Evolutionary conservation across 2,797 vertebrate species (phyloP), one percentile per base, ranked within the genome.

Genomic region (Epinephelus coioides): DNA sequence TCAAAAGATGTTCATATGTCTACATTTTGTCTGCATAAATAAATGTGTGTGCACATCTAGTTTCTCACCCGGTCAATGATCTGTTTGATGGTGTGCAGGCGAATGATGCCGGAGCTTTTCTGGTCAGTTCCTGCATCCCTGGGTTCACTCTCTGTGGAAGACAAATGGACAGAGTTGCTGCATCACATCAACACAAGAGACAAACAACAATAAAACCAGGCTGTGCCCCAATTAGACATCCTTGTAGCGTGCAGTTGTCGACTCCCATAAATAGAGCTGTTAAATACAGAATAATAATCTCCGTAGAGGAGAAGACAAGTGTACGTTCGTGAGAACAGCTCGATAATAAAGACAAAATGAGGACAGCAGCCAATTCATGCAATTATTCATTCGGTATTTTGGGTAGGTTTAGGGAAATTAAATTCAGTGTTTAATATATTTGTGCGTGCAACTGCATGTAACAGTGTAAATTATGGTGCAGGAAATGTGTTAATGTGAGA

Each of bases 11-110:
- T 57, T 47, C 59, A 5, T 21, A 60, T 69, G 6, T 55, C 14
- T 25, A 4, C 73, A 25, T 13, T 78, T 70, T 43, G 17, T 11
- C 12, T 55, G n/a, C 9, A 14, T 25, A 21, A 30, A n/a, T 15
- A 19, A 57, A 21, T 1, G 38, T 34, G 47, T 51, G 59, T 74
- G n/a, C 30, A 56, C 8, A 51, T 68, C 0, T 15, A 21, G 30
- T 57, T 64, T 74, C 43, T 97, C 92, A 99, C 98, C 91, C 96
- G 95, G 89, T 99, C 98, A 11, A 99, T 99, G 76, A 99, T 99
- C 92, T 99, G 98, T 87, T 99, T 99, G 88, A 99, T 99, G 34
- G 98, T 99, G 89, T 99, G 98, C 85, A 99, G 97, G 76, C 98
- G 98, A 87, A 99, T 99, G 88, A 99, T 99, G 75, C 98, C 98